Percentiles rank a stretch among this genome's conserved stretches.
Conservation (phyloP, 2,888 invertebrate species). For the Trissolcus japonicus region DNA sequence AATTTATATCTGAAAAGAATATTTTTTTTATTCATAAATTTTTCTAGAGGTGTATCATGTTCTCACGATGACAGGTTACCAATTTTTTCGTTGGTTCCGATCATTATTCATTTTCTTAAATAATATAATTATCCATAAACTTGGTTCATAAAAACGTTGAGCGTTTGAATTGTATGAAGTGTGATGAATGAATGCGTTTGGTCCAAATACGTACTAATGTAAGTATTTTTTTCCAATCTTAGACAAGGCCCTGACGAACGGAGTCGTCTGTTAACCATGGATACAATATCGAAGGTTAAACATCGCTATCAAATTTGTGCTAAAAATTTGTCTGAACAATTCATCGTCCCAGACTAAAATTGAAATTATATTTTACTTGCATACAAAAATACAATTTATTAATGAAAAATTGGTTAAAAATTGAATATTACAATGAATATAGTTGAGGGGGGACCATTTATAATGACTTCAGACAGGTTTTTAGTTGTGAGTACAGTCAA, state of each 20-base stretch:
- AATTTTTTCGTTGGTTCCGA: no score
- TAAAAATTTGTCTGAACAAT: conserved; percentile 57
- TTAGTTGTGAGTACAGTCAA: conserved; percentile 62
- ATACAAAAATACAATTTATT: not conserved
- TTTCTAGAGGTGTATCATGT: no score
- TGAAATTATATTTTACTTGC: not conserved
- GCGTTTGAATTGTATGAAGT: conserved; percentile 62
- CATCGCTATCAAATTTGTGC: conserved; percentile 64
- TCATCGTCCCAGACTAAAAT: not conserved
- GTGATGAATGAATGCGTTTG: conserved; percentile 70
- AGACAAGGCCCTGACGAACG: conserved; percentile 74
- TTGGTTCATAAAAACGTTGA: not conserved
- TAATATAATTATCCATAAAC: no score
- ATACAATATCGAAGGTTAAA: conserved; percentile 75
- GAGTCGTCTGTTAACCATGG: conserved; percentile 75
- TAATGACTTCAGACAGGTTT: conserved; percentile 39
- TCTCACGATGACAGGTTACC: no score
- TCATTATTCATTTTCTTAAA: no score
- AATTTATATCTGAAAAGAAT: no score
- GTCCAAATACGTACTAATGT: conserved; percentile 74
- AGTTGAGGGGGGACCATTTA: no score
- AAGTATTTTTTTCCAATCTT: conserved; percentile 75
- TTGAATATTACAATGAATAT: no score
- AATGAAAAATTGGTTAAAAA: no score
- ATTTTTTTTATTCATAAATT: not conserved